Conservation (phyloP, 1,140 invertebrate genomes). For the Potamilus streckersoni region DNA sequence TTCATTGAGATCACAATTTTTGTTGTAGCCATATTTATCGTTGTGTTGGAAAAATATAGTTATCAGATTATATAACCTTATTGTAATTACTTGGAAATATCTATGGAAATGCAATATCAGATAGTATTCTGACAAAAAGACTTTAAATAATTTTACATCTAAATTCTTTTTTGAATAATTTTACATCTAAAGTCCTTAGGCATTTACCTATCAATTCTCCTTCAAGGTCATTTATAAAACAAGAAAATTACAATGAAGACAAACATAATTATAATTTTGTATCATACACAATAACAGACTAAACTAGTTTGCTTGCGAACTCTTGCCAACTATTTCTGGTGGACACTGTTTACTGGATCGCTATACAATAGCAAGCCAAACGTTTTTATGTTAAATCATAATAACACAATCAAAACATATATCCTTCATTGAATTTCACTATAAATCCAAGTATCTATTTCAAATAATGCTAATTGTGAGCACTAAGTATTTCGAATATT, state of each 20-base stretch:
- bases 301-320: no score
- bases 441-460: no score
- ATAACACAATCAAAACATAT: no score
- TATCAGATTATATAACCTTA: background rate
- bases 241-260: conserved; percentile 8
- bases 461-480: no score
- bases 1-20: background rate
- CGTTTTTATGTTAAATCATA: no score
- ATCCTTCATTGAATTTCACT: no score
- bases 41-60: background rate
- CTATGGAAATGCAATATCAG: conserved; percentile 5
- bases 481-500: no score
- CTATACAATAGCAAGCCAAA: no score
- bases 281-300: no score
- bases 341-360: no score
- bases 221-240: conserved; percentile 5
- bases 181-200: background rate
- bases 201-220: conserved; percentile 1
- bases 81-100: conserved; percentile 2
- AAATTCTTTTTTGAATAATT: background rate
- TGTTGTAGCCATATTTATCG: background rate
- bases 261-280: background rate
- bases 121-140: background rate
- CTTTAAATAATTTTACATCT: background rate
- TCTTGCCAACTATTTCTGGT: no score